These are phyloP conservation scores for Stenotaenia linearis DNA, from an alignment of 2,888 invertebrate species.

Conservation along the genomic window DNA sequence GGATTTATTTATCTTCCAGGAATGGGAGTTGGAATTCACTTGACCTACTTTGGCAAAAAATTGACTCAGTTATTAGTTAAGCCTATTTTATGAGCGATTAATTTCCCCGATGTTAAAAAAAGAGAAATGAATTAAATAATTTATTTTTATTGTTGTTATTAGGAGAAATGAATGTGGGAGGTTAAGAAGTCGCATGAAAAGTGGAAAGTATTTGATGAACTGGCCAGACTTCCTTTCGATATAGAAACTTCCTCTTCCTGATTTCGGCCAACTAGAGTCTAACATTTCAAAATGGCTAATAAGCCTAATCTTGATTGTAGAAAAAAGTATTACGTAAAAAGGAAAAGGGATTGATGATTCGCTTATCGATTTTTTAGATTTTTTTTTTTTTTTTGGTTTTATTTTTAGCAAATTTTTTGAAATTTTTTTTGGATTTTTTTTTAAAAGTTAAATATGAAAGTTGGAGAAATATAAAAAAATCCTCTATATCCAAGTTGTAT, in stretches of 20 bases:
- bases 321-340: neutral
- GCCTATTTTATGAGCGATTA: neutral
- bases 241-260: neutral
- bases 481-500: neutral
- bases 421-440: neutral
- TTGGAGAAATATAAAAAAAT: no score
- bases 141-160: no score
- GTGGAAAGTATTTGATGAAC: neutral
- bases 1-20: neutral
- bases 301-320: neutral
- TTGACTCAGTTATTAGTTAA: neutral
- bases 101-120: no score
- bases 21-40: neutral
- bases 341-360: neutral
- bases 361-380: neutral
- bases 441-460: no score
- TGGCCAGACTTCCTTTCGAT: neutral
- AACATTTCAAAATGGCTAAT: neutral
- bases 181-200: neutral
- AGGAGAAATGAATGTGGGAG: neutral
- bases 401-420: neutral
- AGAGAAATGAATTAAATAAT: no score
- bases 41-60: neutral
- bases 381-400: no score
- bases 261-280: neutral